phyloP scores from a whole-genome alignment of 1,140 invertebrate species.

The Monomorium pharaonis region DNA sequence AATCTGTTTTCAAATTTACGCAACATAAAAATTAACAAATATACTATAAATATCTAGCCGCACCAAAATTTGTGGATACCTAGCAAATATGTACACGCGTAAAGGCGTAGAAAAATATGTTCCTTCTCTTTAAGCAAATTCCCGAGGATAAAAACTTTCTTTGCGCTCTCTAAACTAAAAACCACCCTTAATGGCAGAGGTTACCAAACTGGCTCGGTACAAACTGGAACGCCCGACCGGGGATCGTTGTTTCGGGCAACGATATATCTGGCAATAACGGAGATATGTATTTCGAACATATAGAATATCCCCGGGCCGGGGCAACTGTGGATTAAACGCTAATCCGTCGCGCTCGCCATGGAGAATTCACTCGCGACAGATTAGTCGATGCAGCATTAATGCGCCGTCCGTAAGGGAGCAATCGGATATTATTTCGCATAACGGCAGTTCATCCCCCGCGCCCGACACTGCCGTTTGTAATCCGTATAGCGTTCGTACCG shows the following conservation, averaged over 20 bases:
- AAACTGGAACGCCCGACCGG: neutral
- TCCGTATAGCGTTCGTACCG: neutral
- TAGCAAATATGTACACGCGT: too few species aligned
- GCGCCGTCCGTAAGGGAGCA: neutral
- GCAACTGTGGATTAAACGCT: conserved; percentile 4
- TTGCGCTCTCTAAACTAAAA: too few species aligned
- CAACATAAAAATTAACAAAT: too few species aligned
- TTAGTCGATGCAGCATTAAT: conserved; percentile 37
- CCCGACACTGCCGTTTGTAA: neutral
- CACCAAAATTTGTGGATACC: too few species aligned
- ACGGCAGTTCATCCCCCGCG: conserved; percentile 12
- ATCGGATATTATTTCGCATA: conserved; percentile 14
- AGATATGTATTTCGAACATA: conserved; percentile 17
- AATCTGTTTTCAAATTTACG: too few species aligned
- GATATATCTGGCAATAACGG: conserved; percentile 23
- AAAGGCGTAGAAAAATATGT: too few species aligned
- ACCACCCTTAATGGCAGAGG: neutral
- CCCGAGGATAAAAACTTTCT: too few species aligned
- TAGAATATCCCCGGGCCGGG: neutral
- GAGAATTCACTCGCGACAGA: conserved; percentile 39
- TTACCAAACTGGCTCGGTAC: neutral
- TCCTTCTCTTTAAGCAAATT: too few species aligned
- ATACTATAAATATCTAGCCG: too few species aligned
- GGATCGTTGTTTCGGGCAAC: neutral
- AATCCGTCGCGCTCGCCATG: neutral